These are phyloP conservation scores for Drosophila nigromelanica DNA, from an alignment of 1,140 invertebrate genomes.

Conservation along the genomic window DNA sequence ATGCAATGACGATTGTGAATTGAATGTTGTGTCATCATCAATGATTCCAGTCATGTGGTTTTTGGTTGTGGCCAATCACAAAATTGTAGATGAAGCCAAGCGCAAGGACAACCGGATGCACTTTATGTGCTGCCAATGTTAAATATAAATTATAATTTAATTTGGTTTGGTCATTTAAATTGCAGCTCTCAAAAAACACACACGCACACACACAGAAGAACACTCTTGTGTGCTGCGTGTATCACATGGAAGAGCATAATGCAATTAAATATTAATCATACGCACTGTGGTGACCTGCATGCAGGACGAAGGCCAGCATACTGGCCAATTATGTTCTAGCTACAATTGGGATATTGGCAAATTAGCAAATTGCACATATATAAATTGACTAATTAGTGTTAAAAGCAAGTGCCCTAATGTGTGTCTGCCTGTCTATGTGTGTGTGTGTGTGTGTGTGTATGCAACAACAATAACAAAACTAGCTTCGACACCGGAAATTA, in stretches of 20 bases:
- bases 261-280: slow-evolving; percentile 81
- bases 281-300: slow-evolving; percentile 52
- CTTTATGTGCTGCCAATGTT: slow-evolving; percentile 45
- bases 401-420: slow-evolving; percentile 61
- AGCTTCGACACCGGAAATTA: slow-evolving; percentile 29
- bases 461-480: background rate
- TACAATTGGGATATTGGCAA: slow-evolving; percentile 49
- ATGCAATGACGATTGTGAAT: slow-evolving; percentile 9
- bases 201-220: background rate
- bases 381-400: slow-evolving; percentile 75
- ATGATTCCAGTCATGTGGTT: slow-evolving; percentile 17
- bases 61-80: slow-evolving; percentile 14
- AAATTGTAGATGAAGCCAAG: slow-evolving; percentile 7
- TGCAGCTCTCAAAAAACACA: slow-evolving; percentile 17
- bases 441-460: slow-evolving; percentile 1
- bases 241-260: slow-evolving; percentile 53
- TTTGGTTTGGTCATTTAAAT: slow-evolving; percentile 52
- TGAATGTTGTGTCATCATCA: background rate
- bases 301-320: slow-evolving; percentile 24
- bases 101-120: slow-evolving; percentile 39
- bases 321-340: slow-evolving; percentile 25
- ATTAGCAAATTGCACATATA: slow-evolving; percentile 69
- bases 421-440: slow-evolving; percentile 23
- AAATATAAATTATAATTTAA: slow-evolving; percentile 70
- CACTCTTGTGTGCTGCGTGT: slow-evolving; percentile 46